Evolutionary conservation across 2,888 invertebrate genomes (phyloP).

Genomic region (Orthosia incerta): DNA sequence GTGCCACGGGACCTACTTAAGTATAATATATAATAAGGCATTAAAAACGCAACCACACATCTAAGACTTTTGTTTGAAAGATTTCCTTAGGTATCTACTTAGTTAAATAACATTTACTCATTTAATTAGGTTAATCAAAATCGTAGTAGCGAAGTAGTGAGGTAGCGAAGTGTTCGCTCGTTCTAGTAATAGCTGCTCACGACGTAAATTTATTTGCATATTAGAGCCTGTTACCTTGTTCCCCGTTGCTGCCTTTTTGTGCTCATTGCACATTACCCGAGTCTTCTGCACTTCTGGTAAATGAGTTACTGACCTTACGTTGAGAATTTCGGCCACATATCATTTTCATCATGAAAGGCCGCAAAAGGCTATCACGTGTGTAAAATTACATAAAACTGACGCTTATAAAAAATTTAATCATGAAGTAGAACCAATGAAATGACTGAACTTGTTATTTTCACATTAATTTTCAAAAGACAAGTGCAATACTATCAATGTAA

Average conservation of each 20-base stretch:
- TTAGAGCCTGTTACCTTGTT: constrained; percentile 29
- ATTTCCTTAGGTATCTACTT: not conserved
- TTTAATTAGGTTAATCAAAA: constrained; percentile 27
- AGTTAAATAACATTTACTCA: not conserved
- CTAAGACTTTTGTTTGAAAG: not conserved
- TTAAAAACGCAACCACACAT: not conserved
- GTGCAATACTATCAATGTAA: too few species aligned
- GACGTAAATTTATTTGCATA: constrained; percentile 54
- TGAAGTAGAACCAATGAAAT: too few species aligned
- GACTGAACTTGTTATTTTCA: too few species aligned
- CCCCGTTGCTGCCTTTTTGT: constrained; percentile 5
- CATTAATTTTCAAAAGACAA: too few species aligned
- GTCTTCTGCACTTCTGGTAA: constrained; percentile 12
- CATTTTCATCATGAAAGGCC: too few species aligned
- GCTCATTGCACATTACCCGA: constrained; percentile 24
- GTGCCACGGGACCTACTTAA: not conserved
- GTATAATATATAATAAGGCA: too few species aligned
- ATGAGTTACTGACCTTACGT: not conserved
- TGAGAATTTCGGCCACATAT: too few species aligned
- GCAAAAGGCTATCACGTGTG: too few species aligned
- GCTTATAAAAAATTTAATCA: too few species aligned
- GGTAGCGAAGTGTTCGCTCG: constrained; percentile 32
- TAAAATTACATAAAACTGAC: too few species aligned
- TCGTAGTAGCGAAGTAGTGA: constrained; percentile 5
- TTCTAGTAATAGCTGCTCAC: constrained; percentile 31